phyloP scores from a whole-genome alignment of 2,113 vertebrate species.

The Lepus timidus region DNA sequence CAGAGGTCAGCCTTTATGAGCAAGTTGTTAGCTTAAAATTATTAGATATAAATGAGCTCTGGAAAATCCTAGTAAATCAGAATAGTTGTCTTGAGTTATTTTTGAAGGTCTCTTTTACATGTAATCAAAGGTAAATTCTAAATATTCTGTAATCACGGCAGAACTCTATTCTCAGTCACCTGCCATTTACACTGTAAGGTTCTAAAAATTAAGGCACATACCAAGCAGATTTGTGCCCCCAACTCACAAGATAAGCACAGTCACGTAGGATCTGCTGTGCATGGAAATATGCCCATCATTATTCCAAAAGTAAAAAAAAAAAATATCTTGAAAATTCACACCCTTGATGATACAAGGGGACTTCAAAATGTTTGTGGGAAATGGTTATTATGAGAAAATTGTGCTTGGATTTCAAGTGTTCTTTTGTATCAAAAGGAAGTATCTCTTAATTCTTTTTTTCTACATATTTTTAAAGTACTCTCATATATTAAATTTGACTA shows the following conservation, averaged over 20 bases:
- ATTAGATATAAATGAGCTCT: neutral
- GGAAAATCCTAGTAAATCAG: neutral
- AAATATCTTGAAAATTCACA: neutral
- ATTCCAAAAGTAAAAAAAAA: neutral
- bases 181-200: neutral
- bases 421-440: no score
- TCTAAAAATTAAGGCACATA: neutral
- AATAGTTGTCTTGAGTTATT: conserved; percentile 12
- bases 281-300: neutral
- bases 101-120: conserved; percentile 30
- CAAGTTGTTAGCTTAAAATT: neutral
- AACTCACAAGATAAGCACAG: conserved; percentile 7
- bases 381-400: no score
- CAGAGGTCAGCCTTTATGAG: neutral
- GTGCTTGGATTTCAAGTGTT: no score
- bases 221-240: neutral
- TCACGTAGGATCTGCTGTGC: neutral
- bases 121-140: neutral
- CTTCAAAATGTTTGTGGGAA: no score
- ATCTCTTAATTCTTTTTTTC: no score
- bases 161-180: neutral
- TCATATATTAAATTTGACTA: neutral
- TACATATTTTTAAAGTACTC: neutral
- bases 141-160: neutral
- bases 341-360: neutral